Percentiles rank a stretch among this genome's conserved stretches.
These are phyloP conservation scores for Sarcophaga carnaria DNA, from an alignment of 2,888 invertebrate species.

Conservation along the genomic window DNA sequence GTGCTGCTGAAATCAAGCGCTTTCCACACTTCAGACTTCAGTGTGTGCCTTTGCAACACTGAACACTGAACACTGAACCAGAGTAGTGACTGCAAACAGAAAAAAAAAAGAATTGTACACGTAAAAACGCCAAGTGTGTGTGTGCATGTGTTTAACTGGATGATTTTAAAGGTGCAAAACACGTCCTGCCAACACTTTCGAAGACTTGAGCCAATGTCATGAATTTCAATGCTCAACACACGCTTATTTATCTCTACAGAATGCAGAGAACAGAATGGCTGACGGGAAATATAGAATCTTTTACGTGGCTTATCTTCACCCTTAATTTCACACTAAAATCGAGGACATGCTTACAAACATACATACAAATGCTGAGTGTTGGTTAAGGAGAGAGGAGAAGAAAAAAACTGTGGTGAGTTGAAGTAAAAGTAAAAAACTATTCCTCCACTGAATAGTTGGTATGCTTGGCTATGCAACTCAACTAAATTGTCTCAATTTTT, in stretches of 20 bases:
- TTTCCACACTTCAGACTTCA: background rate
- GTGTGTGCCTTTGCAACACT: background rate
- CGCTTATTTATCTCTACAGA: constrained; percentile 5
- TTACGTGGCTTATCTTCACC: constrained; percentile 64
- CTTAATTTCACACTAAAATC: constrained; percentile 54
- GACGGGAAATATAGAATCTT: constrained; percentile 37
- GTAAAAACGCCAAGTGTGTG: background rate
- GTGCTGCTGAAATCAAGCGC: background rate
- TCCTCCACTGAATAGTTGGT: background rate
- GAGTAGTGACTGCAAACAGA: background rate
- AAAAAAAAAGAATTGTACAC: background rate
- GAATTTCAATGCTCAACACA: constrained; percentile 57
- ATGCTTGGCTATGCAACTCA: background rate
- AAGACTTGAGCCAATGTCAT: constrained; percentile 58
- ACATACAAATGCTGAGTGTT: constrained; percentile 6
- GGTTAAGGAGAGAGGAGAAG: background rate
- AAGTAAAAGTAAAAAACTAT: background rate
- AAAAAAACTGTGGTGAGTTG: background rate
- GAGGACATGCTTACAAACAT: constrained; percentile 24
- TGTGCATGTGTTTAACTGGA: constrained; percentile 12
- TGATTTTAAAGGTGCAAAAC: constrained; percentile 60
- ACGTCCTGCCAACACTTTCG: constrained; percentile 60
- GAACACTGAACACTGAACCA: too few relatives aligned
- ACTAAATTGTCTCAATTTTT: background rate
- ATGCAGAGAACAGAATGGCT: background rate